Percentiles rank a stretch among this genome's conserved stretches.
Evolutionary conservation across 2,797 vertebrate species (phyloP).

Genomic region (Tarsius wallacei): DNA sequence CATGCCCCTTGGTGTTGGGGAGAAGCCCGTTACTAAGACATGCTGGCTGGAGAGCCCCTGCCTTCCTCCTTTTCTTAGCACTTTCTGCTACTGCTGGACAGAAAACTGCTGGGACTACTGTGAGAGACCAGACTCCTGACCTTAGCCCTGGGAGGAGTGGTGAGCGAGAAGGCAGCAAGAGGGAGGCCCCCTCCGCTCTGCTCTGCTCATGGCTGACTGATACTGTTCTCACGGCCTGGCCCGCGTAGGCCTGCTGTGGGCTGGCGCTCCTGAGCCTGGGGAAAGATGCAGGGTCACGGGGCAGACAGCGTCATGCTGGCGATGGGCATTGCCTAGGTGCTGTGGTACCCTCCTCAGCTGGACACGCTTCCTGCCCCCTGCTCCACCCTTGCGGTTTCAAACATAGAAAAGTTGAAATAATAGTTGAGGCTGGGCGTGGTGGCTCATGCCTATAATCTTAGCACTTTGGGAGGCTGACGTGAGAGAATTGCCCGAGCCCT

Average conservation of each 20-base stretch:
- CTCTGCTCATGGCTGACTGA: background rate
- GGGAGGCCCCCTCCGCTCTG: background rate
- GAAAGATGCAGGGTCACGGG: accelerated
- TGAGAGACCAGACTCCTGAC: background rate
- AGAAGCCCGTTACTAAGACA: background rate
- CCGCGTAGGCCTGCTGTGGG: background rate
- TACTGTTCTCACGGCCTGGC: background rate
- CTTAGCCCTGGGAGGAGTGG: background rate
- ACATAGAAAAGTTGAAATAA: background rate
- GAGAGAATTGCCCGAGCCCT: no score
- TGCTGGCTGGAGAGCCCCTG: no score
- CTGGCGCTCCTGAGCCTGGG: background rate
- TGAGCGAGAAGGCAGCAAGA: background rate
- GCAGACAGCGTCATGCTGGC: background rate
- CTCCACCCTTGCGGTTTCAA: background rate
- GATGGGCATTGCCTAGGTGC: accelerated
- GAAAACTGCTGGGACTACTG: background rate
- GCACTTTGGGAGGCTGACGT: no score
- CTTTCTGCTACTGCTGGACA: background rate
- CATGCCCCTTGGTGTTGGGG: background rate
- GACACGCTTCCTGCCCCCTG: no score
- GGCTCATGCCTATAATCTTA: no score
- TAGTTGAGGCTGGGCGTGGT: no score
- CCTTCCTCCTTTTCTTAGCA: background rate
- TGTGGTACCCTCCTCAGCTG: background rate